Evolutionary conservation across 2,797 vertebrate species (phyloP), one percentile per base, ranked within the genome.

Genomic region (Hydrocynus forskahlii): DNA sequence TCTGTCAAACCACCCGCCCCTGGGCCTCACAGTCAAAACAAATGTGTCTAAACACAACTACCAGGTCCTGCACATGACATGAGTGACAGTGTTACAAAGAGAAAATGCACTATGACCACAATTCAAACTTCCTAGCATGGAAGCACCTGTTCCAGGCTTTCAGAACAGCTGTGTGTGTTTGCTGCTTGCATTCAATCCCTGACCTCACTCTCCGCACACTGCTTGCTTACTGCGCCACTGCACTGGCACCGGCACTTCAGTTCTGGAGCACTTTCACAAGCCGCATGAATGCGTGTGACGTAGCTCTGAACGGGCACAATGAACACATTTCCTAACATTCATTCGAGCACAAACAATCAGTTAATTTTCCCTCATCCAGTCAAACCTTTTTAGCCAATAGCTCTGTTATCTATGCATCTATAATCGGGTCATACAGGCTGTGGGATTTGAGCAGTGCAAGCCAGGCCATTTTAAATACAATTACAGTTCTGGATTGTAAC

Each of bases 191-290:
- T 40, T 43, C 5, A 40, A 45, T 23, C 38, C 10, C 72, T 50
- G 68, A 25, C 68, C 45, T 70, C 13, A 25, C 2, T 45, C 50
- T n/a, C 68, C n/a, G 23, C n/a, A 70, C n/a, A 14, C 45, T 23
- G 43, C 45, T 73, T 57, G 8, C 50, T 57, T 3, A 55, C 50
- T 66, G 78, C 60, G 17, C 48, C 59, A 73, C 7, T 54, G 60
- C 48, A 66, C 38, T 67, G 60, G 60, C 68, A 70, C 45, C 13
- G 17, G n/a, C 25, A 4, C 10, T 66, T 10, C 2, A 19, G 57
- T 23, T 62, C 21, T 17, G 43, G 38, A 63, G 6, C 17, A 7
- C 76, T 48, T 70, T 43, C 16, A 54, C 12, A 43, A 16, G 16
- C 40, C 8, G 0, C 64, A 17, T 5, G 54, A 9, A 69, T 59